Base-by-base conservation (phyloP, 2,888 invertebrate genomes). In the Nasonia oneida region DNA sequence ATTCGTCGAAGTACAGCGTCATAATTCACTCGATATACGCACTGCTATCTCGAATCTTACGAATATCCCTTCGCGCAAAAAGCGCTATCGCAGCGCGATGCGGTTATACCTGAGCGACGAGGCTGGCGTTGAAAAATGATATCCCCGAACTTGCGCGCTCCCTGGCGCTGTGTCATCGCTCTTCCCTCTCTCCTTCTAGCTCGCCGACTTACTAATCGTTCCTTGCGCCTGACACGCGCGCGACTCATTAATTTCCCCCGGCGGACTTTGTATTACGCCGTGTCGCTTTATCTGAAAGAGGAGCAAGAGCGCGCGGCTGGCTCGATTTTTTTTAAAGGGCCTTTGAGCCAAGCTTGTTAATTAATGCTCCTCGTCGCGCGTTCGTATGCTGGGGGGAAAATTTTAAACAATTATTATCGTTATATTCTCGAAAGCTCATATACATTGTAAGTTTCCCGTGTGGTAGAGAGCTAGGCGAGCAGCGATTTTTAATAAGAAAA, bases 121-220 rank as follows among this genome's bases (percentile, higher is more conserved):
- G 10, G 47, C 61, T 29, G 47, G 90, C 89, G 90, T 89, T 91
- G 91, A 91, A 91, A 92, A 91, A 91, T 91, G 90, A 91, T 91
- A 91, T 89, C 89, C 88, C 61, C 29, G n/a, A 33, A 86, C 37
- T 83, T 61, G 61, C 29, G 29, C 29, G 39, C 74, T 23, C 71
- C 75, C 29, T 29, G 29, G 29, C 83, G 88, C 79, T 83, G 86
- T 87, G 88, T 90, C 89, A 87, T 86, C 86, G 86, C 78, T 74
- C 87, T 39, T 70, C 37, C n/a, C 18, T n/a, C 23, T 57, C n/a
- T 61, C 23, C 18, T 18, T n/a, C 57, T 6, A 1, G 15, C 57
- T 18, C 78, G 15, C n/a, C 81, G 57, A 29, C 53, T 67, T 85
- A 83, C 85, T 88, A 87, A 87, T 88, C 87, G 88, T 84, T 87